phyloP scores from a whole-genome alignment of 2,888 invertebrate species.

The Choreutis nemorana region DNA sequence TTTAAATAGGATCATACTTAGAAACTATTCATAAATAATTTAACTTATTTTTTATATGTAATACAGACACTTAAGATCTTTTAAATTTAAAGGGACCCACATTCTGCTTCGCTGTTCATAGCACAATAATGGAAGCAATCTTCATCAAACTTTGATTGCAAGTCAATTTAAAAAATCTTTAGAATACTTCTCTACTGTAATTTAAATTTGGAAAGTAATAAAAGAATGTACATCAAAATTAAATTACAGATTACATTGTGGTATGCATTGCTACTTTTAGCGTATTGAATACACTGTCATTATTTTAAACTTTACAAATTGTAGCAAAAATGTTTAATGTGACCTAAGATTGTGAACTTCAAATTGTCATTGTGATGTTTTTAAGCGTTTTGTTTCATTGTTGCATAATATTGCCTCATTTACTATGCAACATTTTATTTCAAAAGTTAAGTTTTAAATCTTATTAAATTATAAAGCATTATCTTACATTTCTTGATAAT shows the following conservation, averaged over 20 bases:
- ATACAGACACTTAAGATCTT: too few species aligned
- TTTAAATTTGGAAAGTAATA: neutral
- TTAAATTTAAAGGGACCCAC: constrained; percentile 25
- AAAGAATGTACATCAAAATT: neutral
- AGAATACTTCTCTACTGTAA: neutral
- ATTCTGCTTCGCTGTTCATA: too few species aligned
- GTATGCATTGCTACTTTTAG: constrained; percentile 5
- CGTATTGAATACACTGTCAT: constrained; percentile 7
- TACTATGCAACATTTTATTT: too few species aligned
- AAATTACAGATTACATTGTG: neutral
- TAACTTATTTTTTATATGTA: constrained; percentile 43
- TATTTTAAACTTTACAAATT: constrained; percentile 1
- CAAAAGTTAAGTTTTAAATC: too few species aligned
- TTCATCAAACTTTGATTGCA: constrained; percentile 2
- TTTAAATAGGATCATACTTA: constrained; percentile 21
- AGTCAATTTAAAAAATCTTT: constrained; percentile 3
- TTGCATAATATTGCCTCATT: too few species aligned
- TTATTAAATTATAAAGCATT: too few species aligned
- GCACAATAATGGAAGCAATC: too few species aligned
- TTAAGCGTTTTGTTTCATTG: constrained; percentile 5
- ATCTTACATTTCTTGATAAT: constrained; percentile 5
- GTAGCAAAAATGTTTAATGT: constrained; percentile 3
- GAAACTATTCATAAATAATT: constrained; percentile 52
- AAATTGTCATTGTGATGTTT: constrained; percentile 9
- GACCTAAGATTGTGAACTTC: constrained; percentile 5